phyloP scores from a whole-genome alignment of 2,113 vertebrate genomes.

The Myodes glareolus region DNA sequence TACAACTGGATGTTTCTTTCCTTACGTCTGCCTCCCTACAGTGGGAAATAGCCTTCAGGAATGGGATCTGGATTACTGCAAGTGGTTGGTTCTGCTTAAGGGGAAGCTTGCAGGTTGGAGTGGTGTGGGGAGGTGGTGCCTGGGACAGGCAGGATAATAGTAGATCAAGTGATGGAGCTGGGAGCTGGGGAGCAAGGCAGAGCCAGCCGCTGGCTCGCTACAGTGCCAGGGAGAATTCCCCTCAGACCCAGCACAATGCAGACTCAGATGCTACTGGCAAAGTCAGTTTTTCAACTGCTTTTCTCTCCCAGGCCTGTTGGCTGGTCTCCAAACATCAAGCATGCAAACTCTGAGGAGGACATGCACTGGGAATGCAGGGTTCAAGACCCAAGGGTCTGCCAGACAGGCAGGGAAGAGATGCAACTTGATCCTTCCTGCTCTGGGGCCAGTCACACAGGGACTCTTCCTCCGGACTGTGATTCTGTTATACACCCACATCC shows the following conservation, averaged over 20 bases:
- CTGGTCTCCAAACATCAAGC: conserved; percentile 28
- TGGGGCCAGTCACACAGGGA: background rate
- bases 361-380: background rate
- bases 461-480: conserved; percentile 23
- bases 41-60: background rate
- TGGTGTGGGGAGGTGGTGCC: background rate
- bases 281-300: conserved; percentile 55
- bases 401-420: conserved; percentile 47
- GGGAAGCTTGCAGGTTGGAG: background rate
- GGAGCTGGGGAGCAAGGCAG: conserved; percentile 62
- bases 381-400: conserved; percentile 19
- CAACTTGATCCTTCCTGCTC: conserved; percentile 54
- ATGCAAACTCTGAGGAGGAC: background rate
- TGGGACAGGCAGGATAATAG: background rate
- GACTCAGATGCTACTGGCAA: conserved; percentile 58
- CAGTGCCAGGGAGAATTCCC: conserved; percentile 50
- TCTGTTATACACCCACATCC: conserved; percentile 49
- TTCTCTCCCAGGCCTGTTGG: conserved; percentile 51
- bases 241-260: conserved; percentile 64
- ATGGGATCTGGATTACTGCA: background rate
- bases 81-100: background rate
- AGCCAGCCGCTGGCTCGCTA: conserved; percentile 58
- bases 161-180: background rate
- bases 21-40: background rate
- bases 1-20: background rate